phyloP scores from a whole-genome alignment of 2,113 vertebrate genomes.

The Puffinus mauretanicus region DNA sequence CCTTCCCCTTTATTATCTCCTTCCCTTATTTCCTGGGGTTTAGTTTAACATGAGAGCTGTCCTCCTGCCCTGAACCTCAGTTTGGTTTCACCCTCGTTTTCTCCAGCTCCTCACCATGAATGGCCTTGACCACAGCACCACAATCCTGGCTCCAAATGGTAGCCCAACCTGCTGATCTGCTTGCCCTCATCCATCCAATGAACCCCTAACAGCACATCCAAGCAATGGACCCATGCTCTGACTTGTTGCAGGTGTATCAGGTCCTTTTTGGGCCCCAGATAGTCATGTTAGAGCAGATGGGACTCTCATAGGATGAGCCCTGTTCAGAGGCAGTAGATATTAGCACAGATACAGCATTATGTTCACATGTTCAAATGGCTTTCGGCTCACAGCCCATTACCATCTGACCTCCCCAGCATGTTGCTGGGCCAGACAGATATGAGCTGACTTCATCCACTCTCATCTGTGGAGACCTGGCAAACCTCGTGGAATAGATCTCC shows the following conservation, averaged over 20 bases:
- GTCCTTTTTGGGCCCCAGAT: not conserved
- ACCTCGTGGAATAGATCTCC: fast-evolving
- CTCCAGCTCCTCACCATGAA: not conserved
- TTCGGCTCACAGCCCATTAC: not conserved
- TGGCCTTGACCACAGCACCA: not conserved
- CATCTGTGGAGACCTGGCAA: not conserved
- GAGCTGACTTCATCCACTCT: not conserved
- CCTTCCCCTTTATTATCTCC: not conserved
- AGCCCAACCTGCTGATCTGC: not conserved
- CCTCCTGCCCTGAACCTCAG: not conserved
- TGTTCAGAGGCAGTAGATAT: not conserved
- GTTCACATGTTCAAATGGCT: not conserved
- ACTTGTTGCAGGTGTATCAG: not conserved
- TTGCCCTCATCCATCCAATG: not conserved
- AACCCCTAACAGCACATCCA: not conserved
- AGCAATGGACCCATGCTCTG: not conserved
- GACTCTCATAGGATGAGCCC: not conserved
- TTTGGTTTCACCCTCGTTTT: not conserved
- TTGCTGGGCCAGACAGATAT: not conserved
- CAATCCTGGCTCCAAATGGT: not conserved
- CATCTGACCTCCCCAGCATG: not conserved
- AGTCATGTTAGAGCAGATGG: not conserved
- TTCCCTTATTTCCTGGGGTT: not conserved
- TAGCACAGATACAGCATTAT: not conserved
- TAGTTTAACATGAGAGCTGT: not conserved